These are phyloP conservation scores for Aphrocallistes beatrix DNA, from an alignment of 37 sponge, comb jelly and placozoan species.

Conservation along the genomic window DNA sequence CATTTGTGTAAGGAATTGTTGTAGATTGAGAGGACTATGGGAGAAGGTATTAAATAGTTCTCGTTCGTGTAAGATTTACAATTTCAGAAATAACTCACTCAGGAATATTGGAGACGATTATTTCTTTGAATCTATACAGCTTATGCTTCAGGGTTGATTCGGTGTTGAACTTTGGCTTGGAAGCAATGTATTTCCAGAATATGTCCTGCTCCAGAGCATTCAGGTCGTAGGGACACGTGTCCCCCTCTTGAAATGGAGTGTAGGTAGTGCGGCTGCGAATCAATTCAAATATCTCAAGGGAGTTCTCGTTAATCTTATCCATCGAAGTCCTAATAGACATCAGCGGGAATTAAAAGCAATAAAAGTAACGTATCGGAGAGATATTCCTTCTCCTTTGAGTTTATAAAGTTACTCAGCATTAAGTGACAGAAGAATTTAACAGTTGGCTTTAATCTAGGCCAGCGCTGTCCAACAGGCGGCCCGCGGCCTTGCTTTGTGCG, in stretches of 20 bases:
- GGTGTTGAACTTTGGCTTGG: background rate
- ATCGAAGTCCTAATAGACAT: slow-evolving; percentile 11
- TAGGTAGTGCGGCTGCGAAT: background rate
- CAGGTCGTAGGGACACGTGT: background rate
- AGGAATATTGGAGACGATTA: background rate
- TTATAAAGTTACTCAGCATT: too few relatives aligned
- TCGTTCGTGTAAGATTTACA: background rate
- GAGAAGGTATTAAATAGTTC: background rate
- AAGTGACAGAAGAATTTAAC: too few relatives aligned
- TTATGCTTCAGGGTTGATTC: background rate
- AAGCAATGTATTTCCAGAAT: slow-evolving; percentile 17
- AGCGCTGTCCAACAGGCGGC: too few relatives aligned
- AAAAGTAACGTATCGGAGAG: background rate
- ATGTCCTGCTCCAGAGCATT: background rate
- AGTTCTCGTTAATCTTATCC: background rate
- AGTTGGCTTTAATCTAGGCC: too few relatives aligned
- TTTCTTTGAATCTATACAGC: background rate
- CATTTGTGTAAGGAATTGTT: slow-evolving; percentile 8
- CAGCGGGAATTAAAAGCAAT: background rate
- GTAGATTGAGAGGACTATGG: background rate
- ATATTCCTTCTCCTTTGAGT: too few relatives aligned
- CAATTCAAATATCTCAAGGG: background rate
- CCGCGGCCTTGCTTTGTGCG: too few relatives aligned
- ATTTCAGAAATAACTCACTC: background rate
- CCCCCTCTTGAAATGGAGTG: background rate